Evolutionary conservation across 2,888 invertebrate genomes (phyloP).

Genomic region (Pristionchus entomophagus): DNA sequence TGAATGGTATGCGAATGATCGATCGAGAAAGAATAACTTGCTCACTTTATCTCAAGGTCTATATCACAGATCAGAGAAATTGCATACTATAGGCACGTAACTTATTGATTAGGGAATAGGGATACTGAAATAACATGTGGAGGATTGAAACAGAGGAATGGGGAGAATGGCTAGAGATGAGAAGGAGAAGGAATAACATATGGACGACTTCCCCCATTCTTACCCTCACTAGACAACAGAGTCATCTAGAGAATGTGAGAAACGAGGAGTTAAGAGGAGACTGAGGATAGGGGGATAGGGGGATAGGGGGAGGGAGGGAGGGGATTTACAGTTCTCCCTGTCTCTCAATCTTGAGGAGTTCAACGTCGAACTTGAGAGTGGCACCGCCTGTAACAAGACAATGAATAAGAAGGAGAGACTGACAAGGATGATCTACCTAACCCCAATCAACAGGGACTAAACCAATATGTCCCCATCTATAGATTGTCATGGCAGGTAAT

Average conservation of each 20-base stretch:
- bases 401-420: not conserved
- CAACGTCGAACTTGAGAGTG: conserved; percentile 72
- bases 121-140: conserved; percentile 29
- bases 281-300: not conserved
- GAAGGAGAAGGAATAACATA: not conserved
- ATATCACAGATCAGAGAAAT: conserved; percentile 17
- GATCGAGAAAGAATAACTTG: not conserved
- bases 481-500: no score
- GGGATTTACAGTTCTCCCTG: conserved; percentile 56
- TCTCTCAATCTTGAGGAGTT: conserved; percentile 72
- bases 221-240: not conserved
- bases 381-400: conserved; percentile 55
- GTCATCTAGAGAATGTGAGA: not conserved
- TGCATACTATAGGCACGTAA: not conserved
- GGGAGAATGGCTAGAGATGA: not conserved
- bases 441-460: not conserved
- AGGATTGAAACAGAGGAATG: not conserved
- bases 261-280: not conserved
- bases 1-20: not conserved
- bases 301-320: not conserved
- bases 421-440: not conserved
- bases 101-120: not conserved
- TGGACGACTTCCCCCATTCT: not conserved
- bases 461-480: not conserved
- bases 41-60: conserved; percentile 23